phyloP scores from a whole-genome alignment of 1,140 invertebrate genomes.

The Drosophila murphyi region DNA sequence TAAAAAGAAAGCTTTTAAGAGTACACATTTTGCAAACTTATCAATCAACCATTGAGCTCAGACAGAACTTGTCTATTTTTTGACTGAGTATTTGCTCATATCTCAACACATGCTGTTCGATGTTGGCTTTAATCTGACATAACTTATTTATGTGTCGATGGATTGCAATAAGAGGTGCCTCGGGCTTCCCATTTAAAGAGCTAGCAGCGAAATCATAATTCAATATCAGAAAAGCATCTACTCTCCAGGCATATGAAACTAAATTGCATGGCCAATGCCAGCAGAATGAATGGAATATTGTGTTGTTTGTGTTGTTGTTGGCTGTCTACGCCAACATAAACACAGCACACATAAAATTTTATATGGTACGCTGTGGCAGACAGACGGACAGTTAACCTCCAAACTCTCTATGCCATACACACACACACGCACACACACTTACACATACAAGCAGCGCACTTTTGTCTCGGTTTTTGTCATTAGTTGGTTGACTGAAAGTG shows the following conservation, averaged over 20 bases:
- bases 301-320: conserved; percentile 34
- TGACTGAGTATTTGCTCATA: background rate
- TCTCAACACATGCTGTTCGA: background rate
- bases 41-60: conserved; percentile 3
- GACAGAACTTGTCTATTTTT: background rate
- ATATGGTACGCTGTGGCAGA: conserved; percentile 58
- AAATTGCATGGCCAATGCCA: conserved; percentile 68
- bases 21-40: background rate
- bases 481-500: conserved; percentile 66
- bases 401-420: conserved; percentile 5
- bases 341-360: conserved; percentile 75
- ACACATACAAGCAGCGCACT: conserved; percentile 55
- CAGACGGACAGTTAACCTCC: conserved; percentile 12
- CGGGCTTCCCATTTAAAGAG: conserved; percentile 70
- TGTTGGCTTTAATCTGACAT: conserved; percentile 40
- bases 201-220: conserved; percentile 67
- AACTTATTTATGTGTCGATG: conserved; percentile 66
- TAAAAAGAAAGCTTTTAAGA: background rate
- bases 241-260: conserved; percentile 71
- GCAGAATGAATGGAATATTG: conserved; percentile 27
- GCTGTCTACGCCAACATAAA: conserved; percentile 61
- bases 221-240: conserved; percentile 76
- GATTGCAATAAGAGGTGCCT: conserved; percentile 20
- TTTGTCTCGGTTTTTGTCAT: conserved; percentile 79
- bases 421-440: conserved; percentile 14